Base-by-base conservation (phyloP, 2,888 invertebrate genomes). In the Sinopyrophorus schimmeli region DNA sequence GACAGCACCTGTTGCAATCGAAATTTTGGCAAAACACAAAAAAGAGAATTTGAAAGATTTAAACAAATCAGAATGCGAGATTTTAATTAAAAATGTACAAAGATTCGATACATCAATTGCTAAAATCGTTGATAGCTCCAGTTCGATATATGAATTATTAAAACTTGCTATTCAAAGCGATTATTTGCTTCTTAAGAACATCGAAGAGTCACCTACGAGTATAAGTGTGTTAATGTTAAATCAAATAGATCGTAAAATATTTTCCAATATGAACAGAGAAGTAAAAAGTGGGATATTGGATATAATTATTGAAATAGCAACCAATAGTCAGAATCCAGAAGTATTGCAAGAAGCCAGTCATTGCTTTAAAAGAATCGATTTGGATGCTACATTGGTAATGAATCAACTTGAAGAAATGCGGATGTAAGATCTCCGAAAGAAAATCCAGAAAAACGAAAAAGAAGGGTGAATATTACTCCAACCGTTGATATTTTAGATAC, bases 401-500 rank as follows among this genome's bases (percentile, higher is more conserved):
- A 70, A 77, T 0, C 78, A 84, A 55, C 70, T 89, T 5, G 70
- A 75, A 11, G 67, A 69, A 28, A 88, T 89, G 87, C 71, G 77
- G 76, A 78, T 47, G 75, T 72, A 1, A 67, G 62, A 38, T 68
- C 69, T 3, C 76, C 77, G 17, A 77, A 79, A 42, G 63, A 69
- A 23, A 66, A 67, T 5, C 70, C 59, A 20, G 59, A 65, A 1
- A 66, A 72, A 20, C 74, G 74, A 50, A 78, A 76, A 44, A 72
- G 76, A 30, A 66, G 74, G 11, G 53, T 62, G 3, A 69, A 72
- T 28, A 68, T 76, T 4, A 74, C 78, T 68, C 74, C 82, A 5
- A 78, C 80, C 1, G 72, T 79, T n/a, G 80, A 82, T 62, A 74
- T 87, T 17, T 74, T 85, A 1, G 82, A 84, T 58, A 81, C 80